A percentile compares a stretch with the other conserved stretches of the same genome.
Conservation (phyloP, 1,140 invertebrate genomes). For the Pachyrhynchus sulphureomaculatus region DNA sequence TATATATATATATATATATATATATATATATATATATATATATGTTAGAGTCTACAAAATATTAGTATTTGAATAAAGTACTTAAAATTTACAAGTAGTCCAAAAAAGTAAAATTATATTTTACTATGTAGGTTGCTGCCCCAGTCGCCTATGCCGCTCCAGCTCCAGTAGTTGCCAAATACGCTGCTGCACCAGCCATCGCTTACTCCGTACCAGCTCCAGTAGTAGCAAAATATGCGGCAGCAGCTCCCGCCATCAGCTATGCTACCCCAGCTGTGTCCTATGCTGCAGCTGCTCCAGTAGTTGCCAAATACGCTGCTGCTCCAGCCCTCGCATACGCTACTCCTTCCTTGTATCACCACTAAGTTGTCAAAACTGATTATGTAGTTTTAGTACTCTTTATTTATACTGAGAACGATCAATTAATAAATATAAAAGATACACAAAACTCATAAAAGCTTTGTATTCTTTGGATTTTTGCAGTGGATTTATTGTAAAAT, state of each 20-base stretch:
- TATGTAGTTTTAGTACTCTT: not conserved
- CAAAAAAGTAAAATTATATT: too few species aligned
- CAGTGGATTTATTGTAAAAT: too few species aligned
- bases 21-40: too few species aligned
- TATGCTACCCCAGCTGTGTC: slow-evolving; percentile 24
- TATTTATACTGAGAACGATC: not conserved
- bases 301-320: slow-evolving; percentile 46
- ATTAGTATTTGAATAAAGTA: too few species aligned
- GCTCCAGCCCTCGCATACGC: slow-evolving; percentile 37
- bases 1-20: too few species aligned
- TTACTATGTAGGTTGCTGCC: slow-evolving; percentile 2
- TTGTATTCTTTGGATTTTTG: not conserved
- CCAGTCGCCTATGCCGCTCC: slow-evolving; percentile 25
- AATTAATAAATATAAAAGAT: not conserved
- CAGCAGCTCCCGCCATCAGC: slow-evolving; percentile 20
- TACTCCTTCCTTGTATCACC: slow-evolving; percentile 1
- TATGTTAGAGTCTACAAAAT: too few species aligned
- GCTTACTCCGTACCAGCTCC: slow-evolving; percentile 24
- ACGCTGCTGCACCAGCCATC: not conserved
- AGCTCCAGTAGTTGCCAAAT: slow-evolving; percentile 36
- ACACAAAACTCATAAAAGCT: too few species aligned
- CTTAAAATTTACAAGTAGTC: too few species aligned
- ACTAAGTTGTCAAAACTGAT: not conserved
- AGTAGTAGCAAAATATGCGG: slow-evolving; percentile 40
- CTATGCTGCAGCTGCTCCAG: slow-evolving; percentile 35